Conservation (phyloP, 2,797 vertebrate genomes). For the Tragelaphus eurycerus region DNA sequence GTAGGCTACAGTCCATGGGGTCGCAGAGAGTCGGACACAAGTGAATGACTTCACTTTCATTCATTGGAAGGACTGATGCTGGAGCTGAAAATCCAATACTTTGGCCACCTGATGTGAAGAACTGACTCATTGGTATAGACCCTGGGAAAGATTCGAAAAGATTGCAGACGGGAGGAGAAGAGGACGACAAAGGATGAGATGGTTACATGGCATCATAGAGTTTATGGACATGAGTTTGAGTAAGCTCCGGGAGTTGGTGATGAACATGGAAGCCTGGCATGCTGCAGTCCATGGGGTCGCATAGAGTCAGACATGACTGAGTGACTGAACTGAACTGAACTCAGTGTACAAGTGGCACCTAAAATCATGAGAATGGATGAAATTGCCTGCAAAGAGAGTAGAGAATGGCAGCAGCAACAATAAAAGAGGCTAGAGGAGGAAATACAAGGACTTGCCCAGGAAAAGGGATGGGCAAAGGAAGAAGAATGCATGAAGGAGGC, state of each 20-base stretch:
- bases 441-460: background rate
- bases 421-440: background rate
- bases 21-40: accelerated
- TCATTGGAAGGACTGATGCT: background rate
- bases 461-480: background rate
- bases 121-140: background rate
- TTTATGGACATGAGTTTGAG: background rate
- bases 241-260: background rate
- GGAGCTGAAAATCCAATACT: background rate
- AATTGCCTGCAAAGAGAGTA: background rate
- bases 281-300: background rate
- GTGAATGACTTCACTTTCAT: background rate
- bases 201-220: background rate
- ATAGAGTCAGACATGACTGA: background rate
- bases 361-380: background rate
- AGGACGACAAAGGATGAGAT: background rate
- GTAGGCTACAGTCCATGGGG: background rate
- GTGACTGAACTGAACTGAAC: background rate
- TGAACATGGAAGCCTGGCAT: background rate
- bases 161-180: background rate
- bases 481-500: background rate
- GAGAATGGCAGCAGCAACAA: background rate
- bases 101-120: background rate
- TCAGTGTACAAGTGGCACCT: background rate
- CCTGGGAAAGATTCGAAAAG: background rate